These are phyloP conservation scores for Zaprionus bogoriensis DNA, from an alignment of 2,888 invertebrate genomes.

Conservation along the genomic window DNA sequence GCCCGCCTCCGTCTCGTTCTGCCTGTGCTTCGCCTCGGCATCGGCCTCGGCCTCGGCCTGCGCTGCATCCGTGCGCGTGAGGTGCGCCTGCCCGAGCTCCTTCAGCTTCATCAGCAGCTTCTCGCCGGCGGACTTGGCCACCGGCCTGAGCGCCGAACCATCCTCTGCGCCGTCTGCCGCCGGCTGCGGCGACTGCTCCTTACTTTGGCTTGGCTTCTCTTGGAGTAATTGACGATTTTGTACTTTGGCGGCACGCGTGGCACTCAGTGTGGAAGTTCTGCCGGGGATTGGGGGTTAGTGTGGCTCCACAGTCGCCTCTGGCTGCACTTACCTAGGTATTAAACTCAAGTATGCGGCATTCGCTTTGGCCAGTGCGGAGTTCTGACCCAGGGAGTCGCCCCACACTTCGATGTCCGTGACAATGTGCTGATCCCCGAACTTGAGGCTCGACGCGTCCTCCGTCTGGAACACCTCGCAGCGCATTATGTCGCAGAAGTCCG, in stretches of 20 bases:
- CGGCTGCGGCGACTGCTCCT: slow-evolving; percentile 40
- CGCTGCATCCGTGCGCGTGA: slow-evolving; percentile 30
- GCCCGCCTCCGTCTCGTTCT: slow-evolving; percentile 49
- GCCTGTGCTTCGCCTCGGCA: slow-evolving; percentile 22
- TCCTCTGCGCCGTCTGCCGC: slow-evolving; percentile 39
- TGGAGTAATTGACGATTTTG: slow-evolving; percentile 82
- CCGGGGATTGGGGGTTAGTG: neutral
- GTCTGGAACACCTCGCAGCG: slow-evolving; percentile 94
- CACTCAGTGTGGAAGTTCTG: slow-evolving; percentile 81
- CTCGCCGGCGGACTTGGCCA: slow-evolving; percentile 66
- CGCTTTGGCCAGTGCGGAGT: slow-evolving; percentile 84
- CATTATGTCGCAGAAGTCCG: slow-evolving; percentile 98
- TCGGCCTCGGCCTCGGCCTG: slow-evolving; percentile 7
- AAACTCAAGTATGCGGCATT: slow-evolving; percentile 82
- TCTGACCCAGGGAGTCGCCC: slow-evolving; percentile 87
- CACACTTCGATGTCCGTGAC: slow-evolving; percentile 93
- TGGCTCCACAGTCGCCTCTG: neutral
- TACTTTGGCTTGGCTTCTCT: slow-evolving; percentile 80
- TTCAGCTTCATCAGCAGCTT: slow-evolving; percentile 63
- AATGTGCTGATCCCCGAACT: slow-evolving; percentile 86
- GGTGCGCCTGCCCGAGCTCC: slow-evolving; percentile 60
- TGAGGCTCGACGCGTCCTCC: slow-evolving; percentile 86
- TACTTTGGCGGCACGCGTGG: slow-evolving; percentile 80
- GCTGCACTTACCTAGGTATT: slow-evolving; percentile 76
- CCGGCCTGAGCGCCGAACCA: slow-evolving; percentile 56